Base-by-base conservation (phyloP, 2,888 invertebrate species). In the Microctonus brassicae region DNA sequence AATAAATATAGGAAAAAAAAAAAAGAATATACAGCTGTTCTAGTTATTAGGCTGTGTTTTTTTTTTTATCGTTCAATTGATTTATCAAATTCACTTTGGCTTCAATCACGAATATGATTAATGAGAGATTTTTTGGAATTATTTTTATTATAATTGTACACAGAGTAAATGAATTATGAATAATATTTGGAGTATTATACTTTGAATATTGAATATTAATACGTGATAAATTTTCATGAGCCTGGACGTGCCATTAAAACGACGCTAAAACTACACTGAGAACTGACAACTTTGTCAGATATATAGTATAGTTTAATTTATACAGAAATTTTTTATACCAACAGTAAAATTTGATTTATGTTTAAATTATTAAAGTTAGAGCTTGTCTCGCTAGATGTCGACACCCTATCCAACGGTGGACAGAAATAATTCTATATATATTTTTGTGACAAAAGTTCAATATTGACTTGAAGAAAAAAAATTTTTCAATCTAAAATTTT, bases 231-330 rank as follows among this genome's bases (percentile, higher is more conserved):
- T 17, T 7, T 17, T 47, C 47, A 47, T 17, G 47, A 47, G 17
- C 1, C 17, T 47, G n/a, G 1, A 47, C 17, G 47, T 47, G 55
- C 1, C 4, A n/a, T 26, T 1, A 10, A 53, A 55, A 26, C 10
- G 55, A 55, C 55, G 55, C 55, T 55, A 55, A 24, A 55, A 55
- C 26, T n/a, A 24, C 26, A 55, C 55, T 55, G 55, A 5, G 55
- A 13, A 6, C 22, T 17, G 7, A 20, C 47, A 17, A 47, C 20
- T 47, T 17, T 6, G 17, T 47, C 17, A 13, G n/a, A n/a, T n/a
- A n/a, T n/a, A n/a, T n/a, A n/a, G 55, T 55, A 13, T 5, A 5
- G 13, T 24, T 10, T 2, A n/a, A 24, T 26, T 7, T 24, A 1
- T n/a, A n/a, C n/a, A 55, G 55, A n/a, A 11, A 24, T 55, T 26